Evolutionary conservation across 2,113 vertebrate species (phyloP).

Genomic region (Rafetus swinhoei): DNA sequence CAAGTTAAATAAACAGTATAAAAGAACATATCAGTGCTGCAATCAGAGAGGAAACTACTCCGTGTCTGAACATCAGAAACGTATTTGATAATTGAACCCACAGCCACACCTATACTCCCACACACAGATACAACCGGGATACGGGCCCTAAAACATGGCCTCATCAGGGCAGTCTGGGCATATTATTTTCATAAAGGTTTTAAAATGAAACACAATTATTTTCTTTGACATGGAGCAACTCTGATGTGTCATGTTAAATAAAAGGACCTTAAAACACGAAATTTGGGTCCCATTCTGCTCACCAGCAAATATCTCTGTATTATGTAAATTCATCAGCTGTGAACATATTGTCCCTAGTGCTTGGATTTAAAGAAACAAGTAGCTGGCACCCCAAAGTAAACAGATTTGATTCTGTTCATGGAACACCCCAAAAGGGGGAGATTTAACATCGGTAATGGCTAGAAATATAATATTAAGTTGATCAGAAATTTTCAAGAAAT

Average conservation of each 20-base stretch:
- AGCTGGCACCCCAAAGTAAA: background rate
- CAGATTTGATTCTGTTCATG: background rate
- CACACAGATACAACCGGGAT: background rate
- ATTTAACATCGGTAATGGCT: background rate
- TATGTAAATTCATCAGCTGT: background rate
- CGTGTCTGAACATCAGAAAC: background rate
- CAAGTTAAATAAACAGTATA: background rate
- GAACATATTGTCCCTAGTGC: background rate
- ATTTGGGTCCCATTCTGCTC: background rate
- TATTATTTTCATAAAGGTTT: background rate
- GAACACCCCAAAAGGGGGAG: background rate
- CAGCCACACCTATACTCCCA: background rate
- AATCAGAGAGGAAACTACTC: background rate
- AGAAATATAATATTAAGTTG: background rate
- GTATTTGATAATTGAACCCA: background rate
- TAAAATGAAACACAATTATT: background rate
- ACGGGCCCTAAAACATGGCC: background rate
- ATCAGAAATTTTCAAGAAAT: background rate
- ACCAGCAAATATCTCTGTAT: background rate
- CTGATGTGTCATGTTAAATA: background rate
- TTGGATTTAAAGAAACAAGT: background rate
- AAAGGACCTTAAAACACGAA: background rate
- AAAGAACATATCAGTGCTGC: background rate
- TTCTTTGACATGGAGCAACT: background rate
- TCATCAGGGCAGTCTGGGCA: background rate